Conservation (phyloP, 2,113 vertebrate genomes). For the Microcebus lehilahytsara region DNA sequence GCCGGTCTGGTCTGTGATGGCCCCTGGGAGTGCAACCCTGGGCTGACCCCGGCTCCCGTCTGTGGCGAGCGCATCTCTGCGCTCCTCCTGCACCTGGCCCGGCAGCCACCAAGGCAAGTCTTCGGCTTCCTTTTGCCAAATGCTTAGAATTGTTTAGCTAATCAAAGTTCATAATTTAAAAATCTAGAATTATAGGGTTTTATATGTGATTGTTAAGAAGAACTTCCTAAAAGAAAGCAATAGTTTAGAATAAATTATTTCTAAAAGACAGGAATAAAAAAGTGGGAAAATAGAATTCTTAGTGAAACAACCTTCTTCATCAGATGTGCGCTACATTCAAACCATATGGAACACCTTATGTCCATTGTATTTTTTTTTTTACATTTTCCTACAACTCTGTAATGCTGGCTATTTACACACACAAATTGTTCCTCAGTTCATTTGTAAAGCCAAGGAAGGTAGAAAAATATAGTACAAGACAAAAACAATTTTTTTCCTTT, state of each 20-base stretch:
- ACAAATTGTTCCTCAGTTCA: neutral
- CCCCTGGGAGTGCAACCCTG: neutral
- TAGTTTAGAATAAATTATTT: neutral
- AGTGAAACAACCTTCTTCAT: neutral
- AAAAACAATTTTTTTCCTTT: neutral
- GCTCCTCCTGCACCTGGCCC: neutral
- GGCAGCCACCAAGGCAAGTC: no score
- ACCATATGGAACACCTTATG: neutral
- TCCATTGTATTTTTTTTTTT: fast-evolving
- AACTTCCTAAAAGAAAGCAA: neutral
- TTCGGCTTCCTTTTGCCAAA: neutral
- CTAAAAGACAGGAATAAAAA: neutral
- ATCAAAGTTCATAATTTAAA: neutral
- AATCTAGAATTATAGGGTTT: neutral
- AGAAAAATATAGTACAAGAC: neutral
- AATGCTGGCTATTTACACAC: neutral
- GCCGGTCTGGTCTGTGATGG: neutral
- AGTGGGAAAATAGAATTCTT: neutral
- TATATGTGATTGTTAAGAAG: neutral
- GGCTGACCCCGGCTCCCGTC: neutral
- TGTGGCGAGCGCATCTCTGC: neutral
- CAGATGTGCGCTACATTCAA: neutral
- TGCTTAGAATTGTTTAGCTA: neutral
- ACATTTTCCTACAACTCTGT: neutral
- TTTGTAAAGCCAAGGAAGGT: neutral